Evolutionary conservation across 2,888 invertebrate species (phyloP).

Genomic region (Caenorhabditis sulstoni): DNA sequence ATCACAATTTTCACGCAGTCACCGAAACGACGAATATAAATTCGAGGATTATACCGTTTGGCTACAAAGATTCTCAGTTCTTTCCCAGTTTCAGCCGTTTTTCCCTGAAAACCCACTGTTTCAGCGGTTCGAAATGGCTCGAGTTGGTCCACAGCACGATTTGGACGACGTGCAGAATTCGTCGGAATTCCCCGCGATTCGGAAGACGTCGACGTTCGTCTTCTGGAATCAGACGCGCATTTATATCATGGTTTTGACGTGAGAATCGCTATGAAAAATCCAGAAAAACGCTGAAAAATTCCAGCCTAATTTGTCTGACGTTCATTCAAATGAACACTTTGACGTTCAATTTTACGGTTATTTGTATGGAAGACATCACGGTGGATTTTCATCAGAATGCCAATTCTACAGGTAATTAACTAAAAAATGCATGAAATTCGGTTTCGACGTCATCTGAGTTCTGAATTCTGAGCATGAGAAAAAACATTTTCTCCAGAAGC

Average conservation of each 20-base stretch:
- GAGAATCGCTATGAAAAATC: neutral
- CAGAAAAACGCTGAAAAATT: neutral
- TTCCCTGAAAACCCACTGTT: neutral
- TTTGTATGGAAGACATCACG: conserved; percentile 57
- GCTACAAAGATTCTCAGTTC: no score
- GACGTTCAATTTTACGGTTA: conserved; percentile 58
- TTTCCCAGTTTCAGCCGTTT: no score
- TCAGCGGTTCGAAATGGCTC: conserved; percentile 18
- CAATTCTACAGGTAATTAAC: conserved; percentile 23
- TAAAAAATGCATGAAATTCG: neutral
- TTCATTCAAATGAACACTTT: conserved; percentile 43
- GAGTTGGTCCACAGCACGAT: conserved; percentile 3
- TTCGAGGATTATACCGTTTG: neutral
- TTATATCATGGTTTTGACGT: conserved; percentile 48
- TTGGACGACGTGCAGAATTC: neutral
- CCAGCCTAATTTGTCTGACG: conserved; percentile 44
- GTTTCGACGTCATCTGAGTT: neutral
- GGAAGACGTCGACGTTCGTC: conserved; percentile 52
- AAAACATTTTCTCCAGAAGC: neutral
- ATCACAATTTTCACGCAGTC: conserved; percentile 13
- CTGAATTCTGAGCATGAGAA: no score
- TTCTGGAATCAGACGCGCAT: conserved; percentile 49
- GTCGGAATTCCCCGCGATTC: conserved; percentile 25
- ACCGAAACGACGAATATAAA: conserved; percentile 19
- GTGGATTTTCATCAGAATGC: conserved; percentile 1